phyloP scores from a whole-genome alignment of 2,797 vertebrate genomes.

The Huso huso region DNA sequence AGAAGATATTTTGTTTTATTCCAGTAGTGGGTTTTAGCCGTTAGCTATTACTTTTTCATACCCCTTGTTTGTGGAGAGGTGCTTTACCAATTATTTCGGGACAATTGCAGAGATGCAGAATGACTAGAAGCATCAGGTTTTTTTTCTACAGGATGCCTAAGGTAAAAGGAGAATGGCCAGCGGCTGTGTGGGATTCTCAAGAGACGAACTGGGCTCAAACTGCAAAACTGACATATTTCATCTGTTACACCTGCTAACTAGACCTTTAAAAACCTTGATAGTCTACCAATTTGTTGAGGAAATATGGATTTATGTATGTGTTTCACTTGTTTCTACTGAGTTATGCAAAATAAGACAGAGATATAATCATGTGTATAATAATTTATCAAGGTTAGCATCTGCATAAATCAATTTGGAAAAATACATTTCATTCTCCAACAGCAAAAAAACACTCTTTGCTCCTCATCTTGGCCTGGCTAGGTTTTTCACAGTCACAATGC shows the following conservation, averaged over 20 bases:
- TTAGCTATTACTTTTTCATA: conserved; percentile 66
- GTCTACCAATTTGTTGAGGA: conserved; percentile 78
- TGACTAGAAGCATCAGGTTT: conserved; percentile 96
- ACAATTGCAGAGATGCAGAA: conserved; percentile 98
- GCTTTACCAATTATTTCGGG: conserved; percentile 99
- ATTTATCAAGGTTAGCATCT: conserved; percentile 43
- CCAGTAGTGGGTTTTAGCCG: conserved; percentile 57
- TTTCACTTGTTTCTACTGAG: conserved; percentile 34
- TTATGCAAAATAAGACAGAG: conserved; percentile 36
- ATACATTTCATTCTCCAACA: not conserved
- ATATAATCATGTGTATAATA: conserved; percentile 41
- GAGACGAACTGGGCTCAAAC: conserved; percentile 92
- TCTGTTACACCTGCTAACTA: conserved; percentile 98
- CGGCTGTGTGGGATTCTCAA: conserved; percentile 87
- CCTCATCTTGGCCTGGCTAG: too few species aligned
- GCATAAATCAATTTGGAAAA: conserved; percentile 21
- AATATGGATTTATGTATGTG: conserved; percentile 64
- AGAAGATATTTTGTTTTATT: conserved; percentile 28
- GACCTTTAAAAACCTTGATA: conserved; percentile 98
- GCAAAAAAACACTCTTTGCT: too few species aligned
- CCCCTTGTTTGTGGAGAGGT: conserved; percentile 83
- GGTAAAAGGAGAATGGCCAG: conserved; percentile 98
- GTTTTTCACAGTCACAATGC: too few species aligned
- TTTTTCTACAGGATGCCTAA: conserved; percentile 89
- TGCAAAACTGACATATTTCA: conserved; percentile 98